phyloP scores from a whole-genome alignment of 1,140 invertebrate genomes.

The Drosophila tristis region DNA sequence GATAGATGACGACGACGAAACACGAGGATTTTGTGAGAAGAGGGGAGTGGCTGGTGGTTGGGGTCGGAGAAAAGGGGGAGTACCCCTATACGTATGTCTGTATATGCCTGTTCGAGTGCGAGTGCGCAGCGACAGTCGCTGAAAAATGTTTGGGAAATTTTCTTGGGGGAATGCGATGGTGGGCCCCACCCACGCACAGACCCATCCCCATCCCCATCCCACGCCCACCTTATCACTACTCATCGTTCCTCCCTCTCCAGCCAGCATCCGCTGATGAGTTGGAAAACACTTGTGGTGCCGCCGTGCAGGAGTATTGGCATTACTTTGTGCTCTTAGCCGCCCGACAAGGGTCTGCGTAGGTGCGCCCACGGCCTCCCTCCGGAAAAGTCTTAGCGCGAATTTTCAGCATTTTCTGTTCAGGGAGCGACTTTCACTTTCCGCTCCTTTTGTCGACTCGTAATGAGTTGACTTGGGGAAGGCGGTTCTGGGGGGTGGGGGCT shows the following conservation, averaged over 20 bases:
- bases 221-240: not conserved
- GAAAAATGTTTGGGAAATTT: slow-evolving; percentile 48
- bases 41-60: not conserved
- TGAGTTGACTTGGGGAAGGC: slow-evolving; percentile 42
- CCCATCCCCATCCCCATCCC: slow-evolving; percentile 3
- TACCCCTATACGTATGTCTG: slow-evolving; percentile 13
- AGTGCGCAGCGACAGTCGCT: slow-evolving; percentile 52
- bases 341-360: not conserved
- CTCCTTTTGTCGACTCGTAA: slow-evolving; percentile 56
- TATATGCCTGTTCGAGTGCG: slow-evolving; percentile 30
- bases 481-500: not conserved
- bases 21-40: slow-evolving; percentile 5
- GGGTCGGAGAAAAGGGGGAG: slow-evolving; percentile 25
- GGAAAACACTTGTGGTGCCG: slow-evolving; percentile 69
- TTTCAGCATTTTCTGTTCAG: slow-evolving; percentile 33
- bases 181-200: slow-evolving; percentile 13
- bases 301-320: slow-evolving; percentile 38
- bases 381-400: slow-evolving; percentile 23
- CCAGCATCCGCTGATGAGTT: slow-evolving; percentile 3
- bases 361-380: not conserved
- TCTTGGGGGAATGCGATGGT: slow-evolving; percentile 25
- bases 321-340: not conserved
- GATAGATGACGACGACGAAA: slow-evolving; percentile 63
- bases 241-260: not conserved
- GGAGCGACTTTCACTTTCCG: slow-evolving; percentile 71